These are phyloP conservation scores for Pedicia rivosa DNA, from an alignment of 2,888 invertebrate species.

Conservation along the genomic window DNA sequence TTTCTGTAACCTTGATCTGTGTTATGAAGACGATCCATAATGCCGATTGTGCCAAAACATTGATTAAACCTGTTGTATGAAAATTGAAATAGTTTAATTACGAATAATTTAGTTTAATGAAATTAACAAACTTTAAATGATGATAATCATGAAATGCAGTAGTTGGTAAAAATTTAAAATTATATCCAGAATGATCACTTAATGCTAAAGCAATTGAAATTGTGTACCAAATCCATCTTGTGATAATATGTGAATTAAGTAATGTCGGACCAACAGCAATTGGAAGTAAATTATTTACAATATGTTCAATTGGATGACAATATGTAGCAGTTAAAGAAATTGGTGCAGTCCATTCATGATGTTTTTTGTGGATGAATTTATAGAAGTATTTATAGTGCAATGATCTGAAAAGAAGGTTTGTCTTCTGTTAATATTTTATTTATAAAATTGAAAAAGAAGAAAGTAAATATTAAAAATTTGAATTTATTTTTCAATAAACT, in stretches of 20 bases:
- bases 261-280: constrained; percentile 1
- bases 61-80: too few relatives aligned
- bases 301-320: constrained; percentile 7
- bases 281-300: constrained; percentile 6
- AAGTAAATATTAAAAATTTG: too few relatives aligned
- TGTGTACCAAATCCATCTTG: constrained; percentile 5
- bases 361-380: constrained; percentile 8
- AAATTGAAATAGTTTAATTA: too few relatives aligned
- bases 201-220: constrained; percentile 6
- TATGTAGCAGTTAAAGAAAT: constrained; percentile 7
- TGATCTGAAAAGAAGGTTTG: constrained; percentile 4
- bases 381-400: constrained; percentile 7
- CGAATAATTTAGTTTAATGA: too few relatives aligned
- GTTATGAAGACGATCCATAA: not conserved
- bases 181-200: constrained; percentile 7
- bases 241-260: constrained; percentile 2
- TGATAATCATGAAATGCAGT: constrained; percentile 8
- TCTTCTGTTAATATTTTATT: too few relatives aligned
- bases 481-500: too few relatives aligned
- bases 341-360: constrained; percentile 8
- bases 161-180: constrained; percentile 5
- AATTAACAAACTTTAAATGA: constrained; percentile 5
- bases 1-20: not conserved
- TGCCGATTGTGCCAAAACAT: constrained; percentile 1
- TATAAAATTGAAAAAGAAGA: too few relatives aligned